Evolutionary conservation across 2,888 invertebrate genomes (phyloP).

Genomic region (Chymomyza amoena): DNA sequence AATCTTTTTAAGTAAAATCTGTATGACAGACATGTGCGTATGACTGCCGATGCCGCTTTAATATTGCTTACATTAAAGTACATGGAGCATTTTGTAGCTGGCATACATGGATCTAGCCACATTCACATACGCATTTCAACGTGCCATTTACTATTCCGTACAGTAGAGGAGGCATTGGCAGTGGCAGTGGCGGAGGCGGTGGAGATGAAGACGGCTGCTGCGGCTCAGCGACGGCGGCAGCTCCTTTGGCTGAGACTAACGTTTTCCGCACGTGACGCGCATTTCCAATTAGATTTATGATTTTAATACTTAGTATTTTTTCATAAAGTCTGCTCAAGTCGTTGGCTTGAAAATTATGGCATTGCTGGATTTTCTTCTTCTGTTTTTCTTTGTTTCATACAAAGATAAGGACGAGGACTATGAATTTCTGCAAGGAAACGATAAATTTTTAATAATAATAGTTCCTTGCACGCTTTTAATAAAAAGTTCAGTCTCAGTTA

Average conservation of each 20-base stretch:
- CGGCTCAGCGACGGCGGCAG: constrained; percentile 22
- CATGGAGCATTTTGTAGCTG: not conserved
- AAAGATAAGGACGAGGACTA: not conserved
- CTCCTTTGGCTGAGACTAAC: constrained; percentile 73
- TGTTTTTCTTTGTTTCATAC: not conserved
- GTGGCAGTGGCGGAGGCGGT: not conserved
- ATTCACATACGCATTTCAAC: constrained; percentile 32
- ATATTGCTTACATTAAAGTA: constrained; percentile 54
- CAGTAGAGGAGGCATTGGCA: constrained; percentile 16
- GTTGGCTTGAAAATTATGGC: constrained; percentile 46
- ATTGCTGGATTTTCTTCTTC: constrained; percentile 16
- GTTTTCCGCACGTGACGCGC: constrained; percentile 74
- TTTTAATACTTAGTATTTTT: constrained; percentile 75
- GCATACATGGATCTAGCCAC: not conserved
- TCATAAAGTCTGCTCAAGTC: constrained; percentile 57
- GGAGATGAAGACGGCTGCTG: not conserved
- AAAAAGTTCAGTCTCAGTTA: too few relatives aligned
- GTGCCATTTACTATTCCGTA: constrained; percentile 49
- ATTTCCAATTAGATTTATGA: constrained; percentile 74
- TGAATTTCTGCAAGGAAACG: not conserved
- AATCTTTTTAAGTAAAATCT: constrained; percentile 70
- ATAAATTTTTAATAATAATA: not conserved
- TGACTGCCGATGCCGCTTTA: not conserved
- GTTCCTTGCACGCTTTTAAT: constrained; percentile 1
- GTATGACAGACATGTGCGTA: constrained; percentile 10